phyloP scores from a whole-genome alignment of 2,888 invertebrate species.

The Melipona bicolor region DNA sequence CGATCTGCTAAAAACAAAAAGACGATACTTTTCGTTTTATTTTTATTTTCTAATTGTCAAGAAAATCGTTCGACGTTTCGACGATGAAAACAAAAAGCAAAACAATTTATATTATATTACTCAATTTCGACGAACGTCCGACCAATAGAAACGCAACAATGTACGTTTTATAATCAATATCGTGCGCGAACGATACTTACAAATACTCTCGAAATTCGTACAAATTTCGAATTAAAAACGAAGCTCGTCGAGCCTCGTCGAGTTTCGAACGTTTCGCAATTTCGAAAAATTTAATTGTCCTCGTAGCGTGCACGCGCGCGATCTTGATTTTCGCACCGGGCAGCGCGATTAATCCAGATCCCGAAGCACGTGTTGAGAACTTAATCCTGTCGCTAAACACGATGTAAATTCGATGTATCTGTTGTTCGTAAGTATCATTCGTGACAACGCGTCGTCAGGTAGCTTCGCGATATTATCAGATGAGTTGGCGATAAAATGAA shows the following conservation, averaged over 20 bases:
- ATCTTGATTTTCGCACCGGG: not conserved
- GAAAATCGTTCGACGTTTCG: no score
- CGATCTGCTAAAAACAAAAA: not conserved
- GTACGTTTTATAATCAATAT: no score
- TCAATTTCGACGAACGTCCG: no score
- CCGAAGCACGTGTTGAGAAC: not conserved
- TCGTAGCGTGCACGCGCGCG: not conserved
- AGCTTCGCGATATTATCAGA: not conserved
- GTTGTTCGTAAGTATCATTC: constrained; percentile 22
- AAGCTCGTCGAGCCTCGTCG: not conserved
- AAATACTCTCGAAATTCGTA: not conserved
- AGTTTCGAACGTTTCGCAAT: not conserved
- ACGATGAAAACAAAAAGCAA: no score
- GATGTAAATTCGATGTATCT: constrained; percentile 25
- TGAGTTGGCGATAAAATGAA: not conserved
- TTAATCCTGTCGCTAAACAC: constrained; percentile 17
- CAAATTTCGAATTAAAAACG: not conserved
- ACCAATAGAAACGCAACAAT: no score
- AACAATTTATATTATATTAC: no score
- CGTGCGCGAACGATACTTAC: not conserved
- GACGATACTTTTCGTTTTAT: no score
- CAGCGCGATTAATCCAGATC: constrained; percentile 10
- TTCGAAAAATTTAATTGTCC: not conserved
- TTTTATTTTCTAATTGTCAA: no score
- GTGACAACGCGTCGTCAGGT: constrained; percentile 7